These are phyloP conservation scores for Stenurella melanura DNA, from an alignment of 2,888 invertebrate genomes.

Conservation along the genomic window DNA sequence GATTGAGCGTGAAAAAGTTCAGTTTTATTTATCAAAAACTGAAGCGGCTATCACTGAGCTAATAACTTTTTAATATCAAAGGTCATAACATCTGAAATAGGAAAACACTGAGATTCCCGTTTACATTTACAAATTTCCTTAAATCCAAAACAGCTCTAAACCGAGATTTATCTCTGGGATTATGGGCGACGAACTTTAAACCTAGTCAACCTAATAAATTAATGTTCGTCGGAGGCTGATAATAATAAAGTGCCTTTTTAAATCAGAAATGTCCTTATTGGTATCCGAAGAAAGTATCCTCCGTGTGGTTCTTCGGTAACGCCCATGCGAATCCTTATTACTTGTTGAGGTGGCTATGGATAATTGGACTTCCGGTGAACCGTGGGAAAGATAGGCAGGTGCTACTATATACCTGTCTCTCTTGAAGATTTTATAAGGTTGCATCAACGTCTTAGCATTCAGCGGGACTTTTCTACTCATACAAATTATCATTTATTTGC, in stretches of 20 bases:
- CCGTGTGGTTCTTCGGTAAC: slow-evolving; percentile 22
- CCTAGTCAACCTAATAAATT: no score
- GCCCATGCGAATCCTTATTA: slow-evolving; percentile 51
- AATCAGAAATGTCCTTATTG: slow-evolving; percentile 1
- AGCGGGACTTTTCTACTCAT: slow-evolving; percentile 32
- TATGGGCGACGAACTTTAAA: not conserved
- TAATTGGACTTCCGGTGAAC: slow-evolving; percentile 73
- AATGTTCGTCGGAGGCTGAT: not conserved
- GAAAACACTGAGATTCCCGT: no score
- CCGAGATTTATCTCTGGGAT: not conserved
- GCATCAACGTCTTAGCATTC: slow-evolving; percentile 46
- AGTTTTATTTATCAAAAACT: no score
- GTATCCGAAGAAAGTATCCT: slow-evolving; percentile 27
- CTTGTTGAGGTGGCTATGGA: slow-evolving; percentile 67
- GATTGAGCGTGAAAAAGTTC: no score
- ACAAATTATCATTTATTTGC: slow-evolving; percentile 41
- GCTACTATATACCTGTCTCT: slow-evolving; percentile 60
- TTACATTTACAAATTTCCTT: no score
- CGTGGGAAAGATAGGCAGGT: slow-evolving; percentile 72
- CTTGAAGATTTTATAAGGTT: slow-evolving; percentile 45
- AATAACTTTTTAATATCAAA: no score
- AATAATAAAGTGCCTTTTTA: not conserved
- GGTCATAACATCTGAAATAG: no score
- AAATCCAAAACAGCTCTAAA: no score
- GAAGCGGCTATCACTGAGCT: no score